These are phyloP conservation scores for Epinotia ramella DNA, from an alignment of 2,888 invertebrate species.

Conservation along the genomic window DNA sequence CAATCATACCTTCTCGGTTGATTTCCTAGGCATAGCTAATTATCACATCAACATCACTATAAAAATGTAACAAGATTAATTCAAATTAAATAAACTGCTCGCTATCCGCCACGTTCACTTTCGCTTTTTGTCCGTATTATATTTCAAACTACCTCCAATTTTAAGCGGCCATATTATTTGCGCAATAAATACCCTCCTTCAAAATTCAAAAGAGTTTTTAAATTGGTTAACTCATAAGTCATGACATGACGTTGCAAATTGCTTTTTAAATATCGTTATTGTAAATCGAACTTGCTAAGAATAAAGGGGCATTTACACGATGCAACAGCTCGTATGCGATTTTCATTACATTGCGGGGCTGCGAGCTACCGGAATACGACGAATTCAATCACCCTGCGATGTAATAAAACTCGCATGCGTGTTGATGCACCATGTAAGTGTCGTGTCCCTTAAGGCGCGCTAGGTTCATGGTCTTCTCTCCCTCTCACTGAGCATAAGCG, in stretches of 20 bases:
- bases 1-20: slow-evolving; percentile 12
- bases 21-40: slow-evolving; percentile 21
- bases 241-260: neutral
- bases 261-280: no score
- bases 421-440: no score
- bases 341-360: no score
- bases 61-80: neutral
- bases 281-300: neutral
- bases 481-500: no score
- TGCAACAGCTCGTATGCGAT: no score
- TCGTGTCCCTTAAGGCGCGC: no score
- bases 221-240: neutral
- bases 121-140: slow-evolving; percentile 13
- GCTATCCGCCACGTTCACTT: slow-evolving; percentile 10
- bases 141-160: slow-evolving; percentile 2
- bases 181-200: slow-evolving; percentile 48
- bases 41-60: slow-evolving; percentile 9
- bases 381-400: no score
- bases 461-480: no score
- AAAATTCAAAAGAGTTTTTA: slow-evolving; percentile 18
- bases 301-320: no score
- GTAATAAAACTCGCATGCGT: no score
- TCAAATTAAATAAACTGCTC: neutral
- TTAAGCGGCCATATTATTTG: no score
- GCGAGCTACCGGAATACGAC: no score